These are phyloP conservation scores for Ceyx erithaca DNA, from an alignment of 2,797 vertebrate genomes.

Conservation along the genomic window DNA sequence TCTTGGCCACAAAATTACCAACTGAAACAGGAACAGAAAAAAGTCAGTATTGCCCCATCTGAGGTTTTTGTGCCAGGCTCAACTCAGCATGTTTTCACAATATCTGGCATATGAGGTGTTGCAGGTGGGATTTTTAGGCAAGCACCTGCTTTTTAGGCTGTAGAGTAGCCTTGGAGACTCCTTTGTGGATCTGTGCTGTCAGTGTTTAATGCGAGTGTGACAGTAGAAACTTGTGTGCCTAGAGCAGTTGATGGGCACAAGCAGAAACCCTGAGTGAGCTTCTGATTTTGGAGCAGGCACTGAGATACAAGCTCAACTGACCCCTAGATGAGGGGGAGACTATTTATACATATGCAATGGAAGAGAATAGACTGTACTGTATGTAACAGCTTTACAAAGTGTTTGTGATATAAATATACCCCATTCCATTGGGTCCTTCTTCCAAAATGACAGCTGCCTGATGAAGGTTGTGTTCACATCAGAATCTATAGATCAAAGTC, in stretches of 20 bases:
- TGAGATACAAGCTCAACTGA: not conserved
- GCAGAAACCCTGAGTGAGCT: not conserved
- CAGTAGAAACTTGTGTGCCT: not conserved
- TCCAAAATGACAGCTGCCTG: not conserved
- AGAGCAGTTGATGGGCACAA: not conserved
- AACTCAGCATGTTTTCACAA: not conserved
- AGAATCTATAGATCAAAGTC: constrained; percentile 3
- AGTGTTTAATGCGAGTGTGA: not conserved
- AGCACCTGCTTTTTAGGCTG: not conserved
- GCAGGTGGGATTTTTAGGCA: not conserved
- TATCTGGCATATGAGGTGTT: not conserved
- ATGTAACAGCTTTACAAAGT: constrained; percentile 29
- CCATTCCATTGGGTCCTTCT: not conserved
- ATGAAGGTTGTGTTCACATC: not conserved
- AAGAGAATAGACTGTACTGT: constrained; percentile 51
- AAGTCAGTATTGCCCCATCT: not conserved
- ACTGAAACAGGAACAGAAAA: not conserved
- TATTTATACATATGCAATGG: constrained; percentile 44
- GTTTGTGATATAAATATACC: constrained; percentile 31
- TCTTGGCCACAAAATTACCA: not conserved
- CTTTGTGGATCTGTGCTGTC: not conserved
- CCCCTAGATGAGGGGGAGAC: not conserved
- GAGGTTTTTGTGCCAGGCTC: not conserved
- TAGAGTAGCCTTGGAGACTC: not conserved
- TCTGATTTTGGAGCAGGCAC: not conserved